Base-by-base conservation (phyloP, 2,888 invertebrate species). In the Hesperia comma region DNA sequence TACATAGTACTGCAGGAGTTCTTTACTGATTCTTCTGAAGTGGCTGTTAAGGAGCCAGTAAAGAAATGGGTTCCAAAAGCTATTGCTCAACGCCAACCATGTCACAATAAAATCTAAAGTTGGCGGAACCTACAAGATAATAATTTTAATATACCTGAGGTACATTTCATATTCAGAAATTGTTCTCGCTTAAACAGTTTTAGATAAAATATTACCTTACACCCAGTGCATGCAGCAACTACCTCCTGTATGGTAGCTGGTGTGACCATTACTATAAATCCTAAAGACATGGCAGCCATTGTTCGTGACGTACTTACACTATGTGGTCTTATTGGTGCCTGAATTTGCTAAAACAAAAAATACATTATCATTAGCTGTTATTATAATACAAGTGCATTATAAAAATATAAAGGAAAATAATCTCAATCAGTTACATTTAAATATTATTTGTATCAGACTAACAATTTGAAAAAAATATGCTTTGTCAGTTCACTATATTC, bases 231-330 rank as follows among this genome's bases (percentile, higher is more conserved):
- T 37, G 97, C 97, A 43, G 96, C 97, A 49, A 97, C 97, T 70
- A 97, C 97, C 93, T 97, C 97, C 90, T 97, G 97, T 75, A 97
- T 97, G 58, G 97, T 97, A 94, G 97, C 97, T 53, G 97, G 97
- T 69, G 97, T 97, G 73, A 97, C 97, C 94, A 97, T 95, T 68
- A 98, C 97, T 81, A 97, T 97, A 92, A 97, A 98, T 68, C 97
- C 97, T 79, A 97, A 93, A 69, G 97, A 97, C 95, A 98, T 97
- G 61, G 97, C 97, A 0, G 97, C 97, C 97, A 97, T 97, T 71
- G 97, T 97, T 77, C 97, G 93, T 49, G 97, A 97, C 15, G 97
- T 96, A 74, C 95, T 95, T 58, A 96, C 96, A 79, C 96, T 96
- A 77, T 96, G 94, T 66, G 96, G 95, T 76, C 96, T 77, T 7